Base-by-base conservation (phyloP, 2,797 vertebrate species). In the Hyperoplus lanceolatus region DNA sequence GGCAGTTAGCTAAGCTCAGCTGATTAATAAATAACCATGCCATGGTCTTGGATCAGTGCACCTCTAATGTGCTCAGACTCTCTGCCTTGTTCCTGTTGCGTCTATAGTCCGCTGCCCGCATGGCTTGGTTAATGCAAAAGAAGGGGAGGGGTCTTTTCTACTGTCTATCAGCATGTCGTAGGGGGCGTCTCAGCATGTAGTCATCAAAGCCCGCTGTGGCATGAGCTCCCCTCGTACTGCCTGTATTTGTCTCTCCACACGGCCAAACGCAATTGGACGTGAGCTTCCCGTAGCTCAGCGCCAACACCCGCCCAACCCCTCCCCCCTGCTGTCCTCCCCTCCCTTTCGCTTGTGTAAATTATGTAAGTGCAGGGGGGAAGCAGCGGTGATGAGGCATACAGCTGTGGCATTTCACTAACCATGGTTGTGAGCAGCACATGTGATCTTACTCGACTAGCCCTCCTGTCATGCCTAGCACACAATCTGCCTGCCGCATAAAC, bases 11-110 rank as follows among this genome's bases (percentile, higher is more conserved):
- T 90, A 85, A 93, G 90, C 92, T 93, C 89, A 92, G 91, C 93
- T 94, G 89, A 94, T 95, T 91, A 95, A 94, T 95, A 94, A 95
- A 93, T 94, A 94, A 95, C 81, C 86, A 91, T 81, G 91, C 87
- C 91, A 84, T 51, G 70, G 90, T 92, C 89, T 82, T 84, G 88
- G 90, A 93, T 93, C 92, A 89, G 81, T 88, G 92, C 89, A 86
- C 87, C 85, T 91, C 89, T 94, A 93, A 92, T 94, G 90, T 89
- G 81, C 89, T 88, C 79, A 77, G 89, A 93, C 85, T 90, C 86
- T 89, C 75, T 83, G 83, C 90, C 82, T 87, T 88, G 89, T 91
- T 92, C 91, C 85, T 85, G 83, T 90, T 87, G 82, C 81, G 61
- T 93, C 88, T 85, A 70, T 80, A 88, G 92, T 92, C 79, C 16